These are phyloP conservation scores for Pipistrellus nathusii DNA, from an alignment of 2,797 vertebrate species.

Conservation along the genomic window DNA sequence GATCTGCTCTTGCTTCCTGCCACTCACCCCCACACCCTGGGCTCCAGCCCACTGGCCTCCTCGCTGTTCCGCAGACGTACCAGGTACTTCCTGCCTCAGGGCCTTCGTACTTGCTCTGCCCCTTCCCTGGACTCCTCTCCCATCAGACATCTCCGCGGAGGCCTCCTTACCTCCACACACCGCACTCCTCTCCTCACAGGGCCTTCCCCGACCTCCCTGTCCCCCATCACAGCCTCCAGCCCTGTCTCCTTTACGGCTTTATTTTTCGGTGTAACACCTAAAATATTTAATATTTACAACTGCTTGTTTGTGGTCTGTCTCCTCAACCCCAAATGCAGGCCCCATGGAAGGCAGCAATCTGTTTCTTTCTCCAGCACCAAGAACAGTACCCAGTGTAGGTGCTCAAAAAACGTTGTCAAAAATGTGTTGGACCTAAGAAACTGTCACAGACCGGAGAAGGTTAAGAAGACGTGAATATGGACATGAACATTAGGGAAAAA, in stretches of 20 bases:
- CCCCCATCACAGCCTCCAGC: background rate
- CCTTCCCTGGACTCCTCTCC: background rate
- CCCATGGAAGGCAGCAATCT: background rate
- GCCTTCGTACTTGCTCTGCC: background rate
- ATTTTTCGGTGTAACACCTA: background rate
- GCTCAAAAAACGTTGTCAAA: background rate
- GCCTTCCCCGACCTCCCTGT: background rate
- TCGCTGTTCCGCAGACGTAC: background rate
- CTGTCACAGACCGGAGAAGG: background rate
- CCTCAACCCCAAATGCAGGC: background rate
- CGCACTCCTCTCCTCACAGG: background rate
- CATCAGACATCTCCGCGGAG: background rate
- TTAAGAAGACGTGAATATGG: background rate
- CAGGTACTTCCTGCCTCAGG: background rate
- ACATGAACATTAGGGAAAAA: background rate
- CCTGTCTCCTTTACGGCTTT: background rate
- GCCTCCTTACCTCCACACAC: background rate
- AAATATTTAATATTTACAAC: background rate
- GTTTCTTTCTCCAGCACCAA: background rate
- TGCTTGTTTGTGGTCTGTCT: background rate
- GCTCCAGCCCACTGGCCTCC: background rate
- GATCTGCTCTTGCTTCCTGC: background rate
- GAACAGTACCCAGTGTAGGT: background rate
- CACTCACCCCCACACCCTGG: background rate
- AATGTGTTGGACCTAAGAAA: background rate